A percentile compares a stretch with the other conserved stretches of the same genome.
Evolutionary conservation across 2,797 vertebrate genomes (phyloP).

Genomic region (Rhinichthys osculus): DNA sequence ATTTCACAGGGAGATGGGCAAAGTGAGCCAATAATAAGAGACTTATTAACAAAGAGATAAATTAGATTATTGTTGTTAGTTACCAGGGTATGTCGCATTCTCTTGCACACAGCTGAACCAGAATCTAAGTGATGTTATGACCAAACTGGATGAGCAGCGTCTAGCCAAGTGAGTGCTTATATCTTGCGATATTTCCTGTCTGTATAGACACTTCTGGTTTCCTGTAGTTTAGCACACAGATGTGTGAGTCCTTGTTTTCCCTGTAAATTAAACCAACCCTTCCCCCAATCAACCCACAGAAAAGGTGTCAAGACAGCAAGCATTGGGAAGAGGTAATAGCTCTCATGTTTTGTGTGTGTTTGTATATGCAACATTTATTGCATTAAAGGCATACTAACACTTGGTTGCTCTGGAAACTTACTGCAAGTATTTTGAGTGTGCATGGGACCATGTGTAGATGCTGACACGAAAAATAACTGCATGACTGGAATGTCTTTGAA

Average conservation of each 20-base stretch:
- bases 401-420: background rate
- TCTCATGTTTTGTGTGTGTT: constrained; percentile 22
- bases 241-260: constrained; percentile 8
- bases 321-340: constrained; percentile 74
- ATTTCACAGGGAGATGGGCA: constrained; percentile 95
- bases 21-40: constrained; percentile 77
- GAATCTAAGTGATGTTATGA: constrained; percentile 90
- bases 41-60: constrained; percentile 25
- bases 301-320: constrained; percentile 65
- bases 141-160: constrained; percentile 90
- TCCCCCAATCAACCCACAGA: constrained; percentile 69
- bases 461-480: constrained; percentile 9
- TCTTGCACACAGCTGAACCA: constrained; percentile 85
- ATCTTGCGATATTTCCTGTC: background rate
- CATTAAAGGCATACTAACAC: constrained; percentile 5
- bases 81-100: background rate
- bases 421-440: background rate
- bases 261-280: constrained; percentile 54
- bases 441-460: background rate
- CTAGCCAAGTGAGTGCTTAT: constrained; percentile 72
- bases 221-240: background rate
- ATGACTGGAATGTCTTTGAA: constrained; percentile 8
- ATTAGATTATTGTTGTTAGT: background rate
- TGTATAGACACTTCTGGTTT: constrained; percentile 20
- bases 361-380: constrained; percentile 13